phyloP scores from a whole-genome alignment of 1,140 invertebrate species.

The Luehdorfia chinensis region DNA sequence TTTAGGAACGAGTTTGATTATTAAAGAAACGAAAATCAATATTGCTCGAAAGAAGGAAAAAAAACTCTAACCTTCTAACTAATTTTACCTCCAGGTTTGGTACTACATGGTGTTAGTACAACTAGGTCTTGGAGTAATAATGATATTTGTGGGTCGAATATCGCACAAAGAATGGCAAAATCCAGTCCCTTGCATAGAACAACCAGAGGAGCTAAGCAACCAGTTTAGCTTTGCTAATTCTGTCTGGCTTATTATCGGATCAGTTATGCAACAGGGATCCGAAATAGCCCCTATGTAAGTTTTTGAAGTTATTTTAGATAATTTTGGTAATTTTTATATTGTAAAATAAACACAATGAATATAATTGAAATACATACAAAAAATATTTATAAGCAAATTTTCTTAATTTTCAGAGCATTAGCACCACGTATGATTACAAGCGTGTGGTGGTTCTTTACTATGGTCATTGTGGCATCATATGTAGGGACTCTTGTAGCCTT shows the following conservation, averaged over 20 bases:
- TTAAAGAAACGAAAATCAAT: no score
- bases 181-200: conserved; percentile 87
- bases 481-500: conserved; percentile 90
- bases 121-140: conserved; percentile 85
- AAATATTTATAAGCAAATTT: no score
- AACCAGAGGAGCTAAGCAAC: conserved; percentile 86
- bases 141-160: conserved; percentile 89
- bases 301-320: no score
- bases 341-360: no score
- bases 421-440: conserved; percentile 88
- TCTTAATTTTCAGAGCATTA: conserved; percentile 81
- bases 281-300: conserved; percentile 89
- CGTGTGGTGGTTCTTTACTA: conserved; percentile 97
- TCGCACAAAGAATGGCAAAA: conserved; percentile 90
- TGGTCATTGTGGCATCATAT: conserved; percentile 97
- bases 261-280: conserved; percentile 91
- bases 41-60: no score
- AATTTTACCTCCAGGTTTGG: conserved; percentile 91
- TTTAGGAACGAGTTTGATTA: no score
- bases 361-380: no score
- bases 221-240: conserved; percentile 92
- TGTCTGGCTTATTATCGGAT: conserved; percentile 90
- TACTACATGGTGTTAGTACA: conserved; percentile 86
- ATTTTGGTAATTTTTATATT: no score
- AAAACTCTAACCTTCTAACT: no score